phyloP scores from a whole-genome alignment of 2,888 invertebrate species.

The Agriopis marginaria region DNA sequence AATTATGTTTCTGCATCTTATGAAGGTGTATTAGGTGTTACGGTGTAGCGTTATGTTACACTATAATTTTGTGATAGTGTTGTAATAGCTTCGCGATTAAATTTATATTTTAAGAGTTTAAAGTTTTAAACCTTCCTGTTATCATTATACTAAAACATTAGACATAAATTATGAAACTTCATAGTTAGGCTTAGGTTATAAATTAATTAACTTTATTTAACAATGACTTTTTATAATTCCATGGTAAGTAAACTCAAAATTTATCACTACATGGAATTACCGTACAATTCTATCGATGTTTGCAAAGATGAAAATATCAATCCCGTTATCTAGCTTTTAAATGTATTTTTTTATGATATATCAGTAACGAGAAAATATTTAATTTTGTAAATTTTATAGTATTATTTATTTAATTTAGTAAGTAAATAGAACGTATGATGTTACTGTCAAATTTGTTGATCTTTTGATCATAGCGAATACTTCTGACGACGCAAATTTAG shows the following conservation, averaged over 20 bases:
- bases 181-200: no score
- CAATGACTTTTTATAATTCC: neutral
- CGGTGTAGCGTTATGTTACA: constrained; percentile 14
- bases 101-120: constrained; percentile 16
- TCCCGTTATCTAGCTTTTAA: no score
- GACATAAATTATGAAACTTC: neutral
- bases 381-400: no score
- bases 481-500: constrained; percentile 45
- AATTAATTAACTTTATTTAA: neutral
- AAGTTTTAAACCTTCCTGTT: neutral
- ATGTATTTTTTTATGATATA: no score
- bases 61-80: constrained; percentile 1
- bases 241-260: no score
- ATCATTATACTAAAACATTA: neutral
- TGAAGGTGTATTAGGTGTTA: constrained; percentile 26
- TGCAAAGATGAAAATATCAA: no score
- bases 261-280: no score
- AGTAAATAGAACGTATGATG: no score
- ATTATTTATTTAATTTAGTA: no score
- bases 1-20: constrained; percentile 30
- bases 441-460: constrained; percentile 11
- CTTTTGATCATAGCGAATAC: constrained; percentile 41
- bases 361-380: no score
- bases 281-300: no score
- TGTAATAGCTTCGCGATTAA: constrained; percentile 16